Conservation (phyloP, 2,888 invertebrate species). For the Morinoia aosen region DNA sequence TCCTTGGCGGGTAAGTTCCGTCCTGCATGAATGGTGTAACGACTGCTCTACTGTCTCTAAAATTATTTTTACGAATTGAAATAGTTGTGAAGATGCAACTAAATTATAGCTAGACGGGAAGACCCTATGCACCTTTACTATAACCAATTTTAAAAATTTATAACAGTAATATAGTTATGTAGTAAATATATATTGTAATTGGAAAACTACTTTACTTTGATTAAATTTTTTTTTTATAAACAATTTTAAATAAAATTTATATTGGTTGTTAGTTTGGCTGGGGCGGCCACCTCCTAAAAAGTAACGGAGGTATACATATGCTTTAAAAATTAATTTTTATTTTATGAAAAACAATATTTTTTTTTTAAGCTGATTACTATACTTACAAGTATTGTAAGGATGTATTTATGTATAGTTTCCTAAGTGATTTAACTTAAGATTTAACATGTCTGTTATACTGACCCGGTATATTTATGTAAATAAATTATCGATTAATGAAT, state of each 20-base stretch:
- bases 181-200: background rate
- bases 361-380: background rate
- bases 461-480: slow-evolving; percentile 11
- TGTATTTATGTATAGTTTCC: too few species aligned
- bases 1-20: too few species aligned
- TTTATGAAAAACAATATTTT: too few species aligned
- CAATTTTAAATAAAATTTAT: too few species aligned
- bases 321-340: too few species aligned
- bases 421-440: too few species aligned
- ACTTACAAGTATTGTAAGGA: background rate
- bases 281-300: slow-evolving; percentile 52
- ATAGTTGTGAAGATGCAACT: too few species aligned
- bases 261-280: slow-evolving; percentile 49
- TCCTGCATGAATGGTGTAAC: too few species aligned
- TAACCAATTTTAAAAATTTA: background rate
- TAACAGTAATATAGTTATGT: background rate
- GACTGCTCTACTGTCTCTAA: too few species aligned
- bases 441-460: background rate
- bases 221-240: too few species aligned
- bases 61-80: too few species aligned
- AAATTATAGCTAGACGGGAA: background rate
- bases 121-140: background rate
- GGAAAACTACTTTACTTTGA: background rate
- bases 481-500: too few species aligned
- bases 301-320: slow-evolving; percentile 41